phyloP scores from a whole-genome alignment of 1,140 invertebrate genomes.

The Diuraphis noxia region DNA sequence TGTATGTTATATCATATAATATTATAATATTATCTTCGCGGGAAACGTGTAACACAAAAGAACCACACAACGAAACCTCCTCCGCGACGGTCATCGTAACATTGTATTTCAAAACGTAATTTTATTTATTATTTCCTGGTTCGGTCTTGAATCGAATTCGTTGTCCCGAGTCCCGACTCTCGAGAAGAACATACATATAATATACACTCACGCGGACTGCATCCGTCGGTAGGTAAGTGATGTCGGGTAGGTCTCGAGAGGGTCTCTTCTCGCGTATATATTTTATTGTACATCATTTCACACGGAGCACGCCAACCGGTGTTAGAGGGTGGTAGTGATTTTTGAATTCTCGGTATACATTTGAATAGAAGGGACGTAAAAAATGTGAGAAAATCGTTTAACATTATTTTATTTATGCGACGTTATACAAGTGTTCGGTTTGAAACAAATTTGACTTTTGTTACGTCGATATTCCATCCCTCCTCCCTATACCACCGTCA shows the following conservation, averaged over 20 bases:
- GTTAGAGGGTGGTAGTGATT: not conserved
- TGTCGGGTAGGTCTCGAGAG: not conserved
- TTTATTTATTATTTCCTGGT: constrained; percentile 38
- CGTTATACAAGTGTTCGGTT: not conserved
- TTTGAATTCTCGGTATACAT: not conserved
- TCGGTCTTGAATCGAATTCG: not conserved
- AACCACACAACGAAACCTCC: not conserved
- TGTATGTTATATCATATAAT: not conserved
- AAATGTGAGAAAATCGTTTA: not conserved
- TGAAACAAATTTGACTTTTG: constrained; percentile 11
- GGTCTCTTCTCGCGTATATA: not conserved
- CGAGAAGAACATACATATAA: too few relatives aligned
- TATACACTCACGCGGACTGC: not conserved
- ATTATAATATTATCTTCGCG: not conserved
- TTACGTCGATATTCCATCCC: not conserved
- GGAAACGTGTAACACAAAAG: not conserved
- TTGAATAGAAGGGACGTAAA: not conserved
- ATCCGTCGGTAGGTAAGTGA: not conserved
- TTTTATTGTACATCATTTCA: not conserved
- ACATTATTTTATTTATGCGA: not conserved
- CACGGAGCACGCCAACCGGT: not conserved
- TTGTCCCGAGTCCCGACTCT: not conserved
- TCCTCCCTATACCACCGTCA: not conserved
- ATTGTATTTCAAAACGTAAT: not conserved
- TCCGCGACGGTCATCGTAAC: not conserved